Percentiles rank a stretch among this genome's conserved stretches.
phyloP scores from a whole-genome alignment of 1,140 invertebrate species.

The Venturia canescens region DNA sequence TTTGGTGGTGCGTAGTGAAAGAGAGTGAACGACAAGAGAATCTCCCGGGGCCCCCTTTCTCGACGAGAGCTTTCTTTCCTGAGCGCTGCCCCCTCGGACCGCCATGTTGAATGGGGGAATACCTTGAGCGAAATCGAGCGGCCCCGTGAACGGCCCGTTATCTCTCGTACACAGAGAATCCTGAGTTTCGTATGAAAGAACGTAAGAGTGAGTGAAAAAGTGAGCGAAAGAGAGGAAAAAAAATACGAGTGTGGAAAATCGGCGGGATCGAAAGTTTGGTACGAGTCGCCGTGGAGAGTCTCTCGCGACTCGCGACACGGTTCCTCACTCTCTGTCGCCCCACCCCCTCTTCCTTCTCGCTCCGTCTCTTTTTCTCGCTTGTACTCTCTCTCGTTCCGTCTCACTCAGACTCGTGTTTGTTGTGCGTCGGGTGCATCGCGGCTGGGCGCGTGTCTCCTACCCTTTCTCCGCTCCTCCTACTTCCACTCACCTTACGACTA shows the following conservation, averaged over 20 bases:
- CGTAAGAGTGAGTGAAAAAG: constrained; percentile 15
- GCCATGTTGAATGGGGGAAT: constrained; percentile 75
- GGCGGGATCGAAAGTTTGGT: constrained; percentile 19
- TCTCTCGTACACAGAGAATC: constrained; percentile 9
- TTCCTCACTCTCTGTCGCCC: not conserved
- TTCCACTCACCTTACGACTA: constrained; percentile 41
- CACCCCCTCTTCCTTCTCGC: constrained; percentile 9
- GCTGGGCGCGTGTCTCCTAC: constrained; percentile 65
- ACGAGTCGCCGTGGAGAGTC: not conserved
- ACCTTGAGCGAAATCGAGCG: constrained; percentile 69
- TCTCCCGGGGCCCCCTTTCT: constrained; percentile 28
- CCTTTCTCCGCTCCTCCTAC: constrained; percentile 50
- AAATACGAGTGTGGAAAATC: constrained; percentile 23
- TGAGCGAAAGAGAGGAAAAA: constrained; percentile 10
- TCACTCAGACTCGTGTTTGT: constrained; percentile 62
- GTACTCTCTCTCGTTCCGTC: constrained; percentile 36
- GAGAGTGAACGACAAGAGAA: constrained; percentile 52
- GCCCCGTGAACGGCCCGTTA: constrained; percentile 50
- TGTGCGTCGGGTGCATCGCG: constrained; percentile 66
- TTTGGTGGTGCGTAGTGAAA: not conserved
- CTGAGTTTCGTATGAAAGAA: not conserved
- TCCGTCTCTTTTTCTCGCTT: constrained; percentile 30
- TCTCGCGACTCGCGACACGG: constrained; percentile 13
- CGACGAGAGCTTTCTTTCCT: constrained; percentile 73
- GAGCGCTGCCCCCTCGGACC: constrained; percentile 68